phyloP scores from a whole-genome alignment of 1,140 invertebrate species.

The Danaus melanippus region DNA sequence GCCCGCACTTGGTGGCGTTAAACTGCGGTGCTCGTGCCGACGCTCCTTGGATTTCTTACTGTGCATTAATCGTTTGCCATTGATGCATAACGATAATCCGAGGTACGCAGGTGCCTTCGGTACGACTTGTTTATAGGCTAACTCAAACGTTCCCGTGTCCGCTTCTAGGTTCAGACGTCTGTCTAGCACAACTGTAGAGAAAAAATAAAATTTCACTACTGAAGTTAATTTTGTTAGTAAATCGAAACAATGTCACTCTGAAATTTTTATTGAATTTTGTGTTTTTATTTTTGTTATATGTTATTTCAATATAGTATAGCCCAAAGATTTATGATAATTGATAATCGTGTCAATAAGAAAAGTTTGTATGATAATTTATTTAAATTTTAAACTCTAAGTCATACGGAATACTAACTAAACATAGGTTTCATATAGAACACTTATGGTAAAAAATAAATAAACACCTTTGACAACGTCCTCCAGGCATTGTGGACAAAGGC shows the following conservation, averaged over 20 bases:
- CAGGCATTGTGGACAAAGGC: constrained; percentile 88
- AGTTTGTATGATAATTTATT: no score
- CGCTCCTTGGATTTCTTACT: constrained; percentile 37
- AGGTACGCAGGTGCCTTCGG: constrained; percentile 88
- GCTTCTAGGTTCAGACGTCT: constrained; percentile 82
- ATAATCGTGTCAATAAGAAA: no score
- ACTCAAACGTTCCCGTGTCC: constrained; percentile 89
- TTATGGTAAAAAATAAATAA: no score
- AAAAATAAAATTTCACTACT: not conserved
- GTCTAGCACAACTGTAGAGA: constrained; percentile 88
- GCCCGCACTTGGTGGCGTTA: not conserved
- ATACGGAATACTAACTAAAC: no score
- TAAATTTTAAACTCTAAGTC: no score
- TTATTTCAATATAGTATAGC: not conserved
- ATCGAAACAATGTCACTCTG: not conserved
- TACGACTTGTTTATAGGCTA: constrained; percentile 81
- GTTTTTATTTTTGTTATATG: not conserved
- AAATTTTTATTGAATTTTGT: not conserved
- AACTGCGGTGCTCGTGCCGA: constrained; percentile 31
- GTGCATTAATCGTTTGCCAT: constrained; percentile 75
- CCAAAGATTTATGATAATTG: no score
- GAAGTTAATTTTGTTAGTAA: not conserved
- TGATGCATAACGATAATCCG: constrained; percentile 82
- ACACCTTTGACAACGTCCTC: constrained; percentile 95
- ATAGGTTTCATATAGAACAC: no score